Base-by-base conservation (phyloP, 2,113 vertebrate genomes). In the Rhinoderma darwinii region DNA sequence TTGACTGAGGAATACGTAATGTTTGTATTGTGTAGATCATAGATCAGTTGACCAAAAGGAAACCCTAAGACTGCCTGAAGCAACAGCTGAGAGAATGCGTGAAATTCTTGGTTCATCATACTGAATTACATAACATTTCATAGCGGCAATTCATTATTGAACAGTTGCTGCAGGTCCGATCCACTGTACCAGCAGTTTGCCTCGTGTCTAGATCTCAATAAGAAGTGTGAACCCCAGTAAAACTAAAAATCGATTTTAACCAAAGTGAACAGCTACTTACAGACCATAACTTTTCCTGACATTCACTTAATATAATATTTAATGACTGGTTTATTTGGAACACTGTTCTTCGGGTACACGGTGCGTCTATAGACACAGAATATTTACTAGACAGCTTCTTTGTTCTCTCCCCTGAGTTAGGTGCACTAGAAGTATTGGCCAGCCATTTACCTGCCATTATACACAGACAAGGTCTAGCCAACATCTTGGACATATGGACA, bases 21-120 rank as follows among this genome's bases (percentile, higher is more conserved):
- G 91, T 94, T 94, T 91, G 90, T 82, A 89, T 17, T 90, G 89
- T 41, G 88, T 90, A 88, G 89, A 92, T 37, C 66, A 90, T 85
- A 89, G 83, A 91, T 93, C 93, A 95, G 93, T 91, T 93, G 91
- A 92, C 89, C 90, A 92, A 91, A 93, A 92, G 92, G 91, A 95
- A 95, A 93, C 91, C 92, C 88, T 78, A 92, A 72, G 92, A 92
- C 92, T 2, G 88, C 76, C 87, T 70, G 20, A 72, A 91, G 89
- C 85, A 93, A 92, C 93, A 95, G 94, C 93, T 96, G 94, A 93
- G 89, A 90, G 35, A 93, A 92, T 91, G 91, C 85, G 92, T 89
- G 88, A 90, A 92, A 93, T 94, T 91, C 92, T 89, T 90, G 50
- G 83, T 90, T 90, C 88, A 83, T 70, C 87, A 90, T 89, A 84